Evolutionary conservation across 2,888 invertebrate genomes (phyloP).

Genomic region (Pycnomerus fuliginosus): DNA sequence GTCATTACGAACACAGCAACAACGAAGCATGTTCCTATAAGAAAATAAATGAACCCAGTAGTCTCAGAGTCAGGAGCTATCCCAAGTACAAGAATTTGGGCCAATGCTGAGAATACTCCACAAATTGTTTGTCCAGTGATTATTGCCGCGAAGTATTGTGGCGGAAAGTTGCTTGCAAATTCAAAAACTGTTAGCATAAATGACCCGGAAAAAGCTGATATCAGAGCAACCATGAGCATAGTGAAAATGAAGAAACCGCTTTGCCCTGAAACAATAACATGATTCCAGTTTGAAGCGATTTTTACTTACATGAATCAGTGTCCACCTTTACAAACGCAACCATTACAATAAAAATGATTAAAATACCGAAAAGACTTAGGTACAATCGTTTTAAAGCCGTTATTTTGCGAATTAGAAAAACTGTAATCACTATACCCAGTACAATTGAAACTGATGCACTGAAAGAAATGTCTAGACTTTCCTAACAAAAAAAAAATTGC

Average conservation of each 20-base stretch:
- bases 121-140: conserved; percentile 27
- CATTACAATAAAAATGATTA: conserved; percentile 12
- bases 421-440: conserved; percentile 8
- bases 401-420: conserved; percentile 10
- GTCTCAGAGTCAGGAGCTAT: conserved; percentile 8
- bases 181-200: conserved; percentile 24
- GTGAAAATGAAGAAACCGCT: conserved; percentile 15
- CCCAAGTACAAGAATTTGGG: conserved; percentile 20
- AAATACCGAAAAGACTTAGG: conserved; percentile 3
- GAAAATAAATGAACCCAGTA: conserved; percentile 25
- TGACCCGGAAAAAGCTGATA: conserved; percentile 10
- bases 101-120: conserved; percentile 24
- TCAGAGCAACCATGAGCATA: conserved; percentile 8
- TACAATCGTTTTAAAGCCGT: conserved; percentile 5
- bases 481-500: too few species aligned
- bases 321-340: conserved; percentile 14
- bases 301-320: too few species aligned
- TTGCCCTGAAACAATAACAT: conserved; percentile 27
- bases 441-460: conserved; percentile 9
- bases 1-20: conserved; percentile 6
- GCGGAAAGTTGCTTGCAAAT: conserved; percentile 20
- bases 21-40: conserved; percentile 16
- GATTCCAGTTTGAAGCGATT: too few species aligned
- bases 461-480: too few species aligned
- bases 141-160: conserved; percentile 13